These are phyloP conservation scores for Ptychobarbus kaznakovi DNA, from an alignment of 2,797 vertebrate genomes.

Conservation along the genomic window DNA sequence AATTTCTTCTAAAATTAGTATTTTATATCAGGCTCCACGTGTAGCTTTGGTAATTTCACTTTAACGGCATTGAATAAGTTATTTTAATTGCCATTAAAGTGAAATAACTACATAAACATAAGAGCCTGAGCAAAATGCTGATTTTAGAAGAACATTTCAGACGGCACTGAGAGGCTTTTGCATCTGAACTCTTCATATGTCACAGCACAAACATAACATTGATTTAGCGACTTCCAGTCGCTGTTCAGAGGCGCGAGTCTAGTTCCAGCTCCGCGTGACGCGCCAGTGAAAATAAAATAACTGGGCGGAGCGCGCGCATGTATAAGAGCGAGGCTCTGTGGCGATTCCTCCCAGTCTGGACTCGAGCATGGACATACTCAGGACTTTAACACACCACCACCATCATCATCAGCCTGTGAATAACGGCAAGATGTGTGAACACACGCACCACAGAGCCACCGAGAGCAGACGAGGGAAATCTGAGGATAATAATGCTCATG, in stretches of 20 bases:
- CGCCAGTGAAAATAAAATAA: not conserved
- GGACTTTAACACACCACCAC: conserved; percentile 74
- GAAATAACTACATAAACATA: not conserved
- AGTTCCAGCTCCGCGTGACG: conserved; percentile 4
- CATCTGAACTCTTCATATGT: not conserved
- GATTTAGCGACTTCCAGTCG: not conserved
- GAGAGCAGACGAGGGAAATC: conserved; percentile 75
- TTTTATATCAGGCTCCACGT: too few relatives aligned
- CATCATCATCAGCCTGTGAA: conserved; percentile 68
- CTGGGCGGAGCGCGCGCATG: conserved; percentile 31
- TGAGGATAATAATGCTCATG: conserved; percentile 67
- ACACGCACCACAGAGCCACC: conserved; percentile 67
- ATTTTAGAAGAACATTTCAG: not conserved
- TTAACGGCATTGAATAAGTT: not conserved
- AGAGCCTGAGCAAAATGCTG: too few relatives aligned
- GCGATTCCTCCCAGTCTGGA: not conserved
- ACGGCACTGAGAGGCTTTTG: not conserved
- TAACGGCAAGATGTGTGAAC: conserved; percentile 77
- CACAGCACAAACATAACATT: not conserved
- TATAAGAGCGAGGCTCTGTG: not conserved
- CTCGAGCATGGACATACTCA: conserved; percentile 79
- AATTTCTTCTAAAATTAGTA: too few relatives aligned
- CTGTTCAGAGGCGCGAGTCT: not conserved
- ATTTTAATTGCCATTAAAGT: not conserved
- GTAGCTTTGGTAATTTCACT: too few relatives aligned